These are phyloP conservation scores for Candoia aspera DNA, from an alignment of 2,113 vertebrate genomes.

Conservation along the genomic window DNA sequence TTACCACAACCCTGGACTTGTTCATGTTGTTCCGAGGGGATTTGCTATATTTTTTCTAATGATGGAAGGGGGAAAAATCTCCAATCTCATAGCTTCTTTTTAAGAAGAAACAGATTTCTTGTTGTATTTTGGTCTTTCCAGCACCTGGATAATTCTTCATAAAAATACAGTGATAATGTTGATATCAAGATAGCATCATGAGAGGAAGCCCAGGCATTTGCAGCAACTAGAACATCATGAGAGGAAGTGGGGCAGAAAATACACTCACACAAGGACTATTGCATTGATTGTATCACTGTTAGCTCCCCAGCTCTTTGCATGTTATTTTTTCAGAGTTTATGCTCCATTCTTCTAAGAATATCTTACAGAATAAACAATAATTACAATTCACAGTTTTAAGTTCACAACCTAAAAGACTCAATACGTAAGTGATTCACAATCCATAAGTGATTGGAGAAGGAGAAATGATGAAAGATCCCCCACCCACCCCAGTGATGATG, in stretches of 20 bases:
- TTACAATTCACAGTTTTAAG: neutral
- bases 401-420: neutral
- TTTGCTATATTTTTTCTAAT: too few relatives aligned
- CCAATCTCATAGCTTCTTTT: neutral
- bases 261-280: neutral
- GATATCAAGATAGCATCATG: neutral
- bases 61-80: neutral
- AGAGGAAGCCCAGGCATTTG: neutral
- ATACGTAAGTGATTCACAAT: neutral
- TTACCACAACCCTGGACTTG: neutral
- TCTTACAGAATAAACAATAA: neutral
- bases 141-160: neutral
- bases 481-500: too few relatives aligned
- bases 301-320: neutral
- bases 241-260: neutral
- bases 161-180: neutral
- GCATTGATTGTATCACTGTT: neutral
- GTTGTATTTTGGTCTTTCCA: neutral
- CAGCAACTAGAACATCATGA: too few relatives aligned
- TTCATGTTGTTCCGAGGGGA: neutral
- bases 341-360: neutral
- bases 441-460: neutral
- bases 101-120: neutral
- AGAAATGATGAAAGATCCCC: neutral
- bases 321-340: neutral